Base-by-base conservation (phyloP, 2,888 invertebrate species). In the Polyploca ridens region DNA sequence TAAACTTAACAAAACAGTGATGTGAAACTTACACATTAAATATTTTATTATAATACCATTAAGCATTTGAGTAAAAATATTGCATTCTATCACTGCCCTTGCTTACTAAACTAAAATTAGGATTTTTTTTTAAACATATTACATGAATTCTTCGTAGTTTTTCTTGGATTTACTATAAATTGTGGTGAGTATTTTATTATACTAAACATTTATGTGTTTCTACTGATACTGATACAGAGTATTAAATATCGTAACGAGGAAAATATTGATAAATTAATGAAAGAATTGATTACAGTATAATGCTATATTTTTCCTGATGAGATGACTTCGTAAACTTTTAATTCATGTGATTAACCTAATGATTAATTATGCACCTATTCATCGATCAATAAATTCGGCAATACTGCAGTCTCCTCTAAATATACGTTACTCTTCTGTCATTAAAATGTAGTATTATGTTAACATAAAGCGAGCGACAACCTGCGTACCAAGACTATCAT, bases 61-160 rank as follows among this genome's bases (percentile, higher is more conserved):
- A 41, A 61, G 58, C 64, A 62, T 61, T 62, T 68, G 64, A 65
- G 62, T 60, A 63, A 64, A 61, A 72, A 69, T 69, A 72, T 66
- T 65, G 69, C 68, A 78, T 77, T 66, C 67, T 67, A 66, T 66
- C 67, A 69, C 74, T 81, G 82, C 74, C 84, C 82, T 85, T 83
- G 85, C 76, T 70, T 75, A 62, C 62, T 41, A 84, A 82, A 78
- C 75, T 81, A 84, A 82, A 85, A 79, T 86, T 86, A 84, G 81
- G 82, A 83, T 78, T 77, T 81, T 78, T 83, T 71, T 71, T 68
- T 78, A 79, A 82, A 76, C 77, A 80, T 69, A 83, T 79, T 86
- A 83, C 78, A 90, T 90, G 88, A 75, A 77, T 83, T 78, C 72
- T 75, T 81, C 76, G 74, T 85, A 82, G 77, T 78, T 85, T 76